phyloP scores from a whole-genome alignment of 2,797 vertebrate species.

The Heteromormyrus szaboi region DNA sequence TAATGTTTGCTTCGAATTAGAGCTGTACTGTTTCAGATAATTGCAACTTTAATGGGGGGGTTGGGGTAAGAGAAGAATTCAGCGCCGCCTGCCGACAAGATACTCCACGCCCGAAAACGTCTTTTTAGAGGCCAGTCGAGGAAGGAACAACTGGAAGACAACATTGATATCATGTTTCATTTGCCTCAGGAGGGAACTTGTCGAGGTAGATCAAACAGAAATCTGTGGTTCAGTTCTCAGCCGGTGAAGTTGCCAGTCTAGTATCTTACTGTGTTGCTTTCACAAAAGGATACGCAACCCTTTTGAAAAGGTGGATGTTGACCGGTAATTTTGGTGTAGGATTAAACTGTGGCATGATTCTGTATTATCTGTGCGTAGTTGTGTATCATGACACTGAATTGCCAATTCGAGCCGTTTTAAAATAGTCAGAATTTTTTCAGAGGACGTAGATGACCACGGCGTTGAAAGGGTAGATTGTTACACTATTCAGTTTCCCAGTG shows the following conservation, averaged over 20 bases:
- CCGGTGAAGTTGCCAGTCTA: not conserved
- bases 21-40: not conserved
- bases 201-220: slow-evolving; percentile 7
- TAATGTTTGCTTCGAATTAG: not conserved
- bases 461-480: not conserved
- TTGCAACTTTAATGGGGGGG: not conserved
- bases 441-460: not conserved
- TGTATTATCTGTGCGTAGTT: not conserved
- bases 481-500: not conserved
- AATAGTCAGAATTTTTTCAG: not conserved
- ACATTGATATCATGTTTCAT: slow-evolving; percentile 11
- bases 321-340: not conserved
- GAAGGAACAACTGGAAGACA: not conserved
- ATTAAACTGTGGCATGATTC: not conserved
- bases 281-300: not conserved
- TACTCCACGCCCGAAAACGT: not conserved
- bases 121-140: not conserved
- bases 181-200: slow-evolving; percentile 4
- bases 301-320: not conserved
- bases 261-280: not conserved
- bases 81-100: slow-evolving; percentile 9
- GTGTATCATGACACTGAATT: not conserved
- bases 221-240: not conserved
- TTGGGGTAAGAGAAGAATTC: not conserved
- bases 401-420: not conserved